Percentiles rank a stretch among this genome's conserved stretches.
Conservation (phyloP, 1,140 invertebrate genomes). For the Colletes latitarsis region DNA sequence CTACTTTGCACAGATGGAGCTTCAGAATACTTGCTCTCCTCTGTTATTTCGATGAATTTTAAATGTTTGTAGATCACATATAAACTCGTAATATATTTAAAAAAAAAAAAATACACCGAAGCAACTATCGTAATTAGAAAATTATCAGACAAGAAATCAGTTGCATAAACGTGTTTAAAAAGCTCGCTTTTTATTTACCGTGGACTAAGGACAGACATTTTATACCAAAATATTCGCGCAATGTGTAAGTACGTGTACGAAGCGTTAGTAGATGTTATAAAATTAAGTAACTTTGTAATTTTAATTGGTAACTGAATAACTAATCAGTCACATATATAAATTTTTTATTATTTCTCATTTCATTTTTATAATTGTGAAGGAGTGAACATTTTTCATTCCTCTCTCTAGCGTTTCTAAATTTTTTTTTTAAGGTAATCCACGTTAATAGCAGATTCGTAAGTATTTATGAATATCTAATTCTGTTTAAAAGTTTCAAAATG, state of each 20-base stretch:
- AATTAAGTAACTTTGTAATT: conserved; percentile 42
- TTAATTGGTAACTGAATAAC: conserved; percentile 38
- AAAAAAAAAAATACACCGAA: conserved; percentile 41
- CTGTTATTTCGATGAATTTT: conserved; percentile 70
- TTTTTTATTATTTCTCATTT: not conserved
- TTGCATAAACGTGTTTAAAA: conserved; percentile 40
- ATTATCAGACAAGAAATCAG: conserved; percentile 24
- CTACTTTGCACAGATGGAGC: conserved; percentile 57
- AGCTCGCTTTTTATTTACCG: conserved; percentile 58
- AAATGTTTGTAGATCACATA: conserved; percentile 73
- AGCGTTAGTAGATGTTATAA: conserved; percentile 50
- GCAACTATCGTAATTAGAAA: conserved; percentile 49
- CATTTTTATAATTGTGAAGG: not conserved
- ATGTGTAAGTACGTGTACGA: conserved; percentile 54
- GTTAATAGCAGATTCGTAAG: conserved; percentile 1
- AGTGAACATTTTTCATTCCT: not conserved
- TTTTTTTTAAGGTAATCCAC: not conserved
- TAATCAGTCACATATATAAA: conserved; percentile 1
- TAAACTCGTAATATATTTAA: conserved; percentile 49
- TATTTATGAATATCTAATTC: conserved; percentile 13
- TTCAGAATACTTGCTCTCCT: conserved; percentile 46
- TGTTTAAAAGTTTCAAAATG: conserved; percentile 20
- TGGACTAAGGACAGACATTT: conserved; percentile 64
- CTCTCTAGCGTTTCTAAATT: conserved; percentile 26
- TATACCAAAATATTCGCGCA: conserved; percentile 69